Conservation (phyloP, 2,888 invertebrate genomes). For the Chrysotoxum bicinctum region DNA sequence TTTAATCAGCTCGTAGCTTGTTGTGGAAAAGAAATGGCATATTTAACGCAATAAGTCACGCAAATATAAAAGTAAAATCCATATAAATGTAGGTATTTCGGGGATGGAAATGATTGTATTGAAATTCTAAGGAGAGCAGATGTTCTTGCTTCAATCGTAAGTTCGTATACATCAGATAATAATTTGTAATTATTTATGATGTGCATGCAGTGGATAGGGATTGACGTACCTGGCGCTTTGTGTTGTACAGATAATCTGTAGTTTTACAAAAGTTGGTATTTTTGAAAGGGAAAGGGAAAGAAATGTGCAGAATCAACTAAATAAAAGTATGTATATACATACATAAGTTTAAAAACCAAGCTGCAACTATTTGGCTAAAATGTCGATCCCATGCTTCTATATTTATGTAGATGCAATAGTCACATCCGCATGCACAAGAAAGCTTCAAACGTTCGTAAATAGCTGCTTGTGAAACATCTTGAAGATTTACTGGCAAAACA, state of each 20-base stretch:
- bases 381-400: no score
- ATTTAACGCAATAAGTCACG: constrained; percentile 36
- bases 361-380: no score
- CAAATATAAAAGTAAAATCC: neutral
- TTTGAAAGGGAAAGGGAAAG: no score
- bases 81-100: neutral
- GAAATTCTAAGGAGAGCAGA: neutral
- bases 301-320: no score
- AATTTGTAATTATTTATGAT: neutral
- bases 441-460: no score
- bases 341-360: no score
- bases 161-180: neutral
- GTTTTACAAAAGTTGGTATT: neutral
- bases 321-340: no score
- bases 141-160: neutral
- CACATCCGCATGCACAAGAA: no score
- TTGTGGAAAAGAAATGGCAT: constrained; percentile 26
- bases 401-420: no score
- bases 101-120: neutral
- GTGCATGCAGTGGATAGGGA: neutral
- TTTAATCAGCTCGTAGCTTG: constrained; percentile 51
- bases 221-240: neutral
- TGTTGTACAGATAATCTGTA: neutral
- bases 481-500: no score
- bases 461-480: no score